Conservation (phyloP, 2,797 vertebrate genomes). For the Loriculus beryllinus region DNA sequence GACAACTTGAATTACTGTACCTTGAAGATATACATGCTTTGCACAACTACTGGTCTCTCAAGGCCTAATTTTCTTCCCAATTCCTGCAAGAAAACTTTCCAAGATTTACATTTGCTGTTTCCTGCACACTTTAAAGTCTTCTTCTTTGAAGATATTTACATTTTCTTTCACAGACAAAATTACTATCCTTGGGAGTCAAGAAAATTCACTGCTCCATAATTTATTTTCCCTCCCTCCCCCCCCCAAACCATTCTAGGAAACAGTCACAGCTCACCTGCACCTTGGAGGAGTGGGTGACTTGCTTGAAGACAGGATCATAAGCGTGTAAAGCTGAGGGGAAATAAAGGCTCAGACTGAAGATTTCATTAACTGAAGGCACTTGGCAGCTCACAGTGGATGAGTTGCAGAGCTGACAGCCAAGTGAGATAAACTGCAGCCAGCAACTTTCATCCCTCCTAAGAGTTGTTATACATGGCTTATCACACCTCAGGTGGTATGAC, state of each 20-base stretch:
- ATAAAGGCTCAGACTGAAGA: not conserved
- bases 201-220: not conserved
- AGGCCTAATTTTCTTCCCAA: slow-evolving; percentile 83
- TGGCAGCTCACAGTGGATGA: not conserved
- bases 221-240: too few species aligned
- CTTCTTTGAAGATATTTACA: not conserved
- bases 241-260: not conserved
- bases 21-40: slow-evolving; percentile 99
- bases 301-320: slow-evolving; percentile 83
- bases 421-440: not conserved
- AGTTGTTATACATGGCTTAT: not conserved
- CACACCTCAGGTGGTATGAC: not conserved
- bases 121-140: not conserved
- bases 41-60: slow-evolving; percentile 85
- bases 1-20: slow-evolving; percentile 65
- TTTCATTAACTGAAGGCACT: not conserved
- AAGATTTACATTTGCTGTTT: not conserved
- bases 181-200: rapidly evolving
- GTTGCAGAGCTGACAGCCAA: not conserved
- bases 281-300: slow-evolving; percentile 85
- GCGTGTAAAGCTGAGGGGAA: slow-evolving; percentile 85
- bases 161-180: not conserved
- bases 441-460: not conserved
- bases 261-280: slow-evolving; percentile 83
- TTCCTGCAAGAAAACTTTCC: slow-evolving; percentile 70